These are phyloP conservation scores for Urophycis tenuis DNA, from an alignment of 2,797 vertebrate species.

Conservation along the genomic window DNA sequence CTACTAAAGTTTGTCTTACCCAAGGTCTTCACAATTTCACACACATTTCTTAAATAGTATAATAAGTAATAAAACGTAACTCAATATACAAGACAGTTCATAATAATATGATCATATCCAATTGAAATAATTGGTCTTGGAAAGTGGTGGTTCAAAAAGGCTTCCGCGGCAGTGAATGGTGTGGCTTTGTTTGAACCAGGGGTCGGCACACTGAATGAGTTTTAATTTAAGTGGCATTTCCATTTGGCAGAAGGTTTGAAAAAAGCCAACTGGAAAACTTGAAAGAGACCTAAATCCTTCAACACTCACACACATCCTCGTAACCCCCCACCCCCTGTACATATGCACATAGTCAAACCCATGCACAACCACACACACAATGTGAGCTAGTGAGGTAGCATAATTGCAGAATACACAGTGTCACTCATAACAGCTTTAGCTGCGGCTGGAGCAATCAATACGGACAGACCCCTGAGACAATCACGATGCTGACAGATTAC, in stretches of 20 bases:
- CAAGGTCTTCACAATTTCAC: background rate
- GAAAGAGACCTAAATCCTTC: slow-evolving; percentile 2
- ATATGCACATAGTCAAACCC: slow-evolving; percentile 16
- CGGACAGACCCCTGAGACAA: slow-evolving; percentile 31
- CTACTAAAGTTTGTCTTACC: too few relatives aligned
- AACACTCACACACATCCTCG: slow-evolving; percentile 25
- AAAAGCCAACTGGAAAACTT: background rate
- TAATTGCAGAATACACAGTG: slow-evolving; percentile 34
- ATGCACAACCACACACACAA: slow-evolving; percentile 16
- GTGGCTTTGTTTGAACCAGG: background rate
- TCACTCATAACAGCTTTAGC: slow-evolving; percentile 26
- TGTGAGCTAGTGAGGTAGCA: slow-evolving; percentile 44
- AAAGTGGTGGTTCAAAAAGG: background rate
- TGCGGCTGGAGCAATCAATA: slow-evolving; percentile 47
- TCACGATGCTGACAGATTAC: slow-evolving; percentile 31
- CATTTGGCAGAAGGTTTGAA: background rate
- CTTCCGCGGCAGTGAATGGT: background rate
- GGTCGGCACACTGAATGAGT: background rate
- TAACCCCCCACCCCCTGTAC: slow-evolving; percentile 15
- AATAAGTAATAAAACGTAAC: background rate
- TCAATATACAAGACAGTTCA: background rate
- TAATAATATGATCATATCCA: background rate
- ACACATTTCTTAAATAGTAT: background rate
- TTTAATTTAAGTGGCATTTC: background rate
- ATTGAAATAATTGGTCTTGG: background rate